Conservation (phyloP, 1,140 invertebrate genomes). For the Drosophila kikkawai region DNA sequence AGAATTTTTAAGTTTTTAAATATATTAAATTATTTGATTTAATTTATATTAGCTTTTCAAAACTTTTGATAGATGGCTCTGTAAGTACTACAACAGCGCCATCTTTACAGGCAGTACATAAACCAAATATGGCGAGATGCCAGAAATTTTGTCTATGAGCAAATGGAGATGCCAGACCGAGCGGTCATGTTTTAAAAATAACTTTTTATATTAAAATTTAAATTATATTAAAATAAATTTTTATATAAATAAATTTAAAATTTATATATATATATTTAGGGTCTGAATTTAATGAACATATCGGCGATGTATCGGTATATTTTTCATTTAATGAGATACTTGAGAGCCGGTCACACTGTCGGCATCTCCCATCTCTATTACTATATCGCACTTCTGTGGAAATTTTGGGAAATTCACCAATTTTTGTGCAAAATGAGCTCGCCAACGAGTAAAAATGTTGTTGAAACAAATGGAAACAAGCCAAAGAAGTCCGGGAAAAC, state of each 20-base stretch:
- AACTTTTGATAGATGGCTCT: background rate
- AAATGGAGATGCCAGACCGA: too few species aligned
- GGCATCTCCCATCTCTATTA: conserved; percentile 26
- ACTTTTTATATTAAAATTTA: too few species aligned
- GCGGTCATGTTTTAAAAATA: too few species aligned
- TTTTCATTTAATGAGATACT: too few species aligned
- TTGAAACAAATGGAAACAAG: conserved; percentile 69
- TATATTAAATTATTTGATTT: background rate
- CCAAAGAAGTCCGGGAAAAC: conserved; percentile 75
- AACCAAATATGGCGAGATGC: background rate
- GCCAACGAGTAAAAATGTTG: conserved; percentile 70
- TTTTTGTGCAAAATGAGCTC: conserved; percentile 70
- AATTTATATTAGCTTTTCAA: background rate
- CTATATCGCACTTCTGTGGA: conserved; percentile 1
- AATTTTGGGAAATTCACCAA: conserved; percentile 25
- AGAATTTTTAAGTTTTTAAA: background rate
- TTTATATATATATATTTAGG: too few species aligned
- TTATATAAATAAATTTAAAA: too few species aligned
- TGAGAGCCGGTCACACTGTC: background rate
- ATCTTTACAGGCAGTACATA: background rate
- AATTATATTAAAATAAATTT: too few species aligned
- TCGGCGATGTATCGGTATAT: too few species aligned
- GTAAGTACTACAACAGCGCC: background rate
- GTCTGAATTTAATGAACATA: too few species aligned
- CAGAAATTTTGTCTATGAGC: too few species aligned